Evolutionary conservation across 2,888 invertebrate species (phyloP).

Genomic region (Temnothorax rugatulus): DNA sequence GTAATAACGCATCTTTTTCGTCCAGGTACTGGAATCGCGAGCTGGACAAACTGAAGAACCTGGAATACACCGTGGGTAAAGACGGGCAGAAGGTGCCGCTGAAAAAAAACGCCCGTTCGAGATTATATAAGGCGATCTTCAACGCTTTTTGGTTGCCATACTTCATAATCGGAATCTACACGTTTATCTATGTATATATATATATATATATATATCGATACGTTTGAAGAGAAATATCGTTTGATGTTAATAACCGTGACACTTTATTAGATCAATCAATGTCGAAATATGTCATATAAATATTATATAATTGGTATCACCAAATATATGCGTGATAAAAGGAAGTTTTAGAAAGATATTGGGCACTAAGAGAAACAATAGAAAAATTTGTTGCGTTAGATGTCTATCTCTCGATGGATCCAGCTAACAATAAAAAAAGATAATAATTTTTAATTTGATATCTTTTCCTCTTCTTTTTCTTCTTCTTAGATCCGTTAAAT

Average conservation of each 20-base stretch:
- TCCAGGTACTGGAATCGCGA: conserved; percentile 74
- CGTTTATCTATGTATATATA: conserved; percentile 64
- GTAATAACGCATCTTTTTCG: background rate
- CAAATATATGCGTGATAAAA: background rate
- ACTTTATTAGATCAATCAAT: background rate
- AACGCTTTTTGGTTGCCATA: conserved; percentile 85
- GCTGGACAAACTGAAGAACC: conserved; percentile 76
- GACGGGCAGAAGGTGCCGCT: conserved; percentile 64
- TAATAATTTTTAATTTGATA: background rate
- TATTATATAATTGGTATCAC: background rate
- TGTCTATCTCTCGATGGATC: background rate
- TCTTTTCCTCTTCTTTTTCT: background rate
- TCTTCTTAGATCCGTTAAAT: too few species aligned
- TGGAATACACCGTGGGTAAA: conserved; percentile 68
- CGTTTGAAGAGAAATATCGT: background rate
- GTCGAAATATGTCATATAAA: too few species aligned
- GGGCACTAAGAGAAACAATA: background rate
- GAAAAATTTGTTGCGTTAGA: background rate
- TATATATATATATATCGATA: background rate
- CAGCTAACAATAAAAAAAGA: background rate
- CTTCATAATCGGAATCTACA: conserved; percentile 61
- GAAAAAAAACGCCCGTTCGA: conserved; percentile 62
- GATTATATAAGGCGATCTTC: conserved; percentile 77
- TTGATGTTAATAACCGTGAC: too few species aligned
- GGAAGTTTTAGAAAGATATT: background rate